These are phyloP conservation scores for Parapristionchus giblindavisi DNA, from an alignment of 2,888 invertebrate species.

Conservation along the genomic window DNA sequence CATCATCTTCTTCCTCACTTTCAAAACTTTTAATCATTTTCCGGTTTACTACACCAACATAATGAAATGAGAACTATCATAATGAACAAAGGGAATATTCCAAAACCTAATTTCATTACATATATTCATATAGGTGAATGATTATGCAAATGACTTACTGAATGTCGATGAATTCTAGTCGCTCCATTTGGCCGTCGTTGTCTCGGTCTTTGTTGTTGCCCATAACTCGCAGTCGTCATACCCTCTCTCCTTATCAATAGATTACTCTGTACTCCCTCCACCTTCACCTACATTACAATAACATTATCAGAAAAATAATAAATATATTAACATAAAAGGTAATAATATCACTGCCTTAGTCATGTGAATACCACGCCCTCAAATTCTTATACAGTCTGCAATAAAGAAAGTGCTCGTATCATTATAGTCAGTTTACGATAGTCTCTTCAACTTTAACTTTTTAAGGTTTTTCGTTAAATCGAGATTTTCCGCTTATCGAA, in stretches of 20 bases:
- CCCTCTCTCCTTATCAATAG: neutral
- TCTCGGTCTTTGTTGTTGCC: conserved; percentile 1
- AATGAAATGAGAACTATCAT: neutral
- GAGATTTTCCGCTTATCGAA: too few relatives aligned
- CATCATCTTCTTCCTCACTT: neutral
- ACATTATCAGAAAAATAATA: too few relatives aligned
- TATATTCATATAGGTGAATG: neutral
- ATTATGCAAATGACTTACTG: neutral
- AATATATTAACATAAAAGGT: too few relatives aligned
- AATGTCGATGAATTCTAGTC: conserved; percentile 21
- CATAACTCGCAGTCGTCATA: conserved; percentile 17
- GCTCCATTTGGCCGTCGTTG: neutral
- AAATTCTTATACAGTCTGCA: too few relatives aligned
- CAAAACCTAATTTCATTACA: neutral
- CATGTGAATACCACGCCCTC: too few relatives aligned
- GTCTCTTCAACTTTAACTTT: too few relatives aligned
- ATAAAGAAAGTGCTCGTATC: too few relatives aligned
- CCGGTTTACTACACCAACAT: neutral
- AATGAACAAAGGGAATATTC: neutral
- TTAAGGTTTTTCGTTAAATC: too few relatives aligned
- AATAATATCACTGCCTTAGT: too few relatives aligned
- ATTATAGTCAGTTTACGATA: too few relatives aligned
- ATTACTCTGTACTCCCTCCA: conserved; percentile 23
- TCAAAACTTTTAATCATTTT: neutral
- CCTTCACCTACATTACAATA: neutral